Conservation (phyloP, 2,888 invertebrate genomes). For the Rhingia rostrata region DNA sequence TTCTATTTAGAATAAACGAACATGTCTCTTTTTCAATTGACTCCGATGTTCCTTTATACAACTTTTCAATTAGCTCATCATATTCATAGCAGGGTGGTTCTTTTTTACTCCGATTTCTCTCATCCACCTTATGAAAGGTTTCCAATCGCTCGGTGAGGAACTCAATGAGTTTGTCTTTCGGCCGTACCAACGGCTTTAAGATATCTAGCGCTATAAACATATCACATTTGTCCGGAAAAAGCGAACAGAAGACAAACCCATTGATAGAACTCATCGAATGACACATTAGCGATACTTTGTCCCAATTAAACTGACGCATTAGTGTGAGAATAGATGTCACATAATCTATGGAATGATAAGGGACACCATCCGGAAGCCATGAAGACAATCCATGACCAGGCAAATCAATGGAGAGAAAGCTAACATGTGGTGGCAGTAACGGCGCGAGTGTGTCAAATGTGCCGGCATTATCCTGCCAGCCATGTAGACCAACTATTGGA, state of each 20-base stretch:
- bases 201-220: slow-evolving; percentile 80
- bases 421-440: slow-evolving; percentile 83
- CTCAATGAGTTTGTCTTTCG: slow-evolving; percentile 76
- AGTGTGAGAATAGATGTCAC: slow-evolving; percentile 84
- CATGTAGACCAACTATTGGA: slow-evolving; percentile 89
- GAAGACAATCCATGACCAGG: slow-evolving; percentile 90
- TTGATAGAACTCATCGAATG: slow-evolving; percentile 88
- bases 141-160: slow-evolving; percentile 82
- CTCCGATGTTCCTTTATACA: slow-evolving; percentile 84
- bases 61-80: slow-evolving; percentile 85
- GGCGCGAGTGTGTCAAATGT: slow-evolving; percentile 89
- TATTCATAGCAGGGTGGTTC: slow-evolving; percentile 86
- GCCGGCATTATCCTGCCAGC: slow-evolving; percentile 91
- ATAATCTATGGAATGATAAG: slow-evolving; percentile 83
- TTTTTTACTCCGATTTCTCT: slow-evolving; percentile 78
- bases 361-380: slow-evolving; percentile 86
- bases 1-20: slow-evolving; percentile 85
- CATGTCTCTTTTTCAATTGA: slow-evolving; percentile 85
- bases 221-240: slow-evolving; percentile 85
- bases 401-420: slow-evolving; percentile 86
- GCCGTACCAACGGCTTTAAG: slow-evolving; percentile 79
- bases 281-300: slow-evolving; percentile 87
- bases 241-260: slow-evolving; percentile 85
- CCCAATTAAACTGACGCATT: slow-evolving; percentile 87
- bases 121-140: slow-evolving; percentile 82